Conservation (phyloP, 2,888 invertebrate genomes). For the Enoplolaimus lenunculus region DNA sequence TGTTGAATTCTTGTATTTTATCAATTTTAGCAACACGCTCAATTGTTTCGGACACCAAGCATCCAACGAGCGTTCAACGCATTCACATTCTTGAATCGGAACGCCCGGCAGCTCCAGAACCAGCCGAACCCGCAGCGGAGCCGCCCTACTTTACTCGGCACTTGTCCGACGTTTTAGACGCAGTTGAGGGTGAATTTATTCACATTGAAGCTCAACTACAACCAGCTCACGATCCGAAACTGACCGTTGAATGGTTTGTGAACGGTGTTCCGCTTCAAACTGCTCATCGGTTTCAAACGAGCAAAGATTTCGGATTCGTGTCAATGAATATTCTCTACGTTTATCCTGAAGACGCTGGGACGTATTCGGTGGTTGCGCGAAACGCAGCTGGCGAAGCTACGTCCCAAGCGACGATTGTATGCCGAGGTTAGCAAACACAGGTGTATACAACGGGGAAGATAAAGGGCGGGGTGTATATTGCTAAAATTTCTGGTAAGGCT, state of each 20-base stretch:
- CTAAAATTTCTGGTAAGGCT: too few species aligned
- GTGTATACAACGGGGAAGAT: too few species aligned
- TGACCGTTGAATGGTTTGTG: constrained; percentile 54
- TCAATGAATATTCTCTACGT: constrained; percentile 86
- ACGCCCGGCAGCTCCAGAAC: constrained; percentile 30
- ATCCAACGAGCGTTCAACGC: constrained; percentile 31
- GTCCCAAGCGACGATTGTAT: constrained; percentile 54
- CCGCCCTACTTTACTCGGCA: constrained; percentile 24
- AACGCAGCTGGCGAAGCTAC: constrained; percentile 87
- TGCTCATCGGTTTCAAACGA: constrained; percentile 66
- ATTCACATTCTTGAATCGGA: constrained; percentile 33
- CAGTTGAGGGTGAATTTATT: constrained; percentile 44
- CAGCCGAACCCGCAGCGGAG: constrained; percentile 30
- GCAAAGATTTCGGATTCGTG: constrained; percentile 91
- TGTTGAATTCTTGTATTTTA: too few species aligned
- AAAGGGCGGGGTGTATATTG: too few species aligned
- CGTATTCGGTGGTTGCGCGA: constrained; percentile 83
- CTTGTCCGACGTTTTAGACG: constrained; percentile 26
- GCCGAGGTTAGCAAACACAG: background rate
- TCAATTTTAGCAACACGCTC: constrained; percentile 29
- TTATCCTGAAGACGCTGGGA: constrained; percentile 90
- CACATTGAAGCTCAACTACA: constrained; percentile 45
- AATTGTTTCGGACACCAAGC: constrained; percentile 33
- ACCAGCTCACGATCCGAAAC: constrained; percentile 45
- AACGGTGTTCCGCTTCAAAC: constrained; percentile 67